Evolutionary conservation across 2,797 vertebrate genomes (phyloP).

Genomic region (Coccyzus lansbergi): DNA sequence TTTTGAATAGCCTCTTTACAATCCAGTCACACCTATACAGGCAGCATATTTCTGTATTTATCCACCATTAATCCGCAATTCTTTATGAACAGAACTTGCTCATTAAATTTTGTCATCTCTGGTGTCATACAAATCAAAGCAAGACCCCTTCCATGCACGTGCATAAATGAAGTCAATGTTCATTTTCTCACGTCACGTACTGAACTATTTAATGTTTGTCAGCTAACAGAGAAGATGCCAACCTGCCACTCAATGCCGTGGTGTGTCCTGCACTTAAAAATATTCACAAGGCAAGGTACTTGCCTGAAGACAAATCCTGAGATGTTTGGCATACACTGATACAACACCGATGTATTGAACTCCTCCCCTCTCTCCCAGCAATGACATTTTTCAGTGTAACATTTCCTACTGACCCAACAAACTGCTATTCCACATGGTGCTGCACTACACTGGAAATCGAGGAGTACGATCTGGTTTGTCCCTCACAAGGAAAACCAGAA

Average conservation of each 20-base stretch:
- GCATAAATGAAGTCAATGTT: background rate
- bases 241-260: background rate
- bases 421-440: background rate
- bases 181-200: background rate
- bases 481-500: background rate
- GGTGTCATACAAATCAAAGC: background rate
- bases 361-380: background rate
- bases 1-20: background rate
- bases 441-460: background rate
- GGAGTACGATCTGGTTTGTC: background rate
- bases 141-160: background rate
- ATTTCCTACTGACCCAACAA: background rate
- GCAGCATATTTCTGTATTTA: background rate
- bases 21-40: background rate
- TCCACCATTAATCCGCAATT: constrained; percentile 15
- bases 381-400: background rate
- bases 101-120: background rate
- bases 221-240: background rate
- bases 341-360: background rate
- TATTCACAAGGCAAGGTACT: background rate
- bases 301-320: background rate
- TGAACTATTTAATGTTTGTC: background rate
- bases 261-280: background rate
- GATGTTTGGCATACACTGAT: background rate
- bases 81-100: background rate